Conservation (phyloP, 2,113 vertebrate species). For the Meriones unguiculatus region DNA sequence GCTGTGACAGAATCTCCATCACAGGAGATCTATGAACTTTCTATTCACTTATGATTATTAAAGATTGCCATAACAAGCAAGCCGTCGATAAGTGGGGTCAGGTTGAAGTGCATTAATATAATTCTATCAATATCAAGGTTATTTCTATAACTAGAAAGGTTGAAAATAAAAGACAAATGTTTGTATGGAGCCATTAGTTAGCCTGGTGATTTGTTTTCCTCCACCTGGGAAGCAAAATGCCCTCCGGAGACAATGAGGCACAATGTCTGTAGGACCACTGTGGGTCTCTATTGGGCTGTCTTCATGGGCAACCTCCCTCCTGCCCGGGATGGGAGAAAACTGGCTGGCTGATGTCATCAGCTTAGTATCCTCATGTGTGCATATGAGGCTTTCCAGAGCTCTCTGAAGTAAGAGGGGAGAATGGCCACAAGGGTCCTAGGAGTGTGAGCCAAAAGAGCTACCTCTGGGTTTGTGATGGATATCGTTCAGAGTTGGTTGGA, state of each 20-base stretch:
- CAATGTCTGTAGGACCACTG: neutral
- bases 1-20: slow-evolving; percentile 73
- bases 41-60: slow-evolving; percentile 93
- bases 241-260: neutral
- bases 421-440: rapidly evolving
- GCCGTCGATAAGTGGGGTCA: slow-evolving; percentile 91
- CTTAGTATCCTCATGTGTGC: rapidly evolving
- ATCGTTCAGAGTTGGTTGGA: rapidly evolving
- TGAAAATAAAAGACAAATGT: slow-evolving; percentile 83
- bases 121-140: slow-evolving; percentile 91
- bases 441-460: slow-evolving; percentile 74
- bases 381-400: neutral
- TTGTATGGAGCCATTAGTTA: neutral
- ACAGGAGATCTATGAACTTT: slow-evolving; percentile 83
- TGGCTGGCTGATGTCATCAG: rapidly evolving
- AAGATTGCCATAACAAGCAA: slow-evolving; percentile 90
- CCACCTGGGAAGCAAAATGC: slow-evolving; percentile 34
- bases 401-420: neutral
- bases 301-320: rapidly evolving
- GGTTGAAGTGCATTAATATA: slow-evolving; percentile 88
- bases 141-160: slow-evolving; percentile 89
- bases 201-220: slow-evolving; percentile 70
- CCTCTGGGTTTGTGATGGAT: slow-evolving; percentile 78
- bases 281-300: rapidly evolving
- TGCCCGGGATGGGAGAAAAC: neutral